Percentiles rank a stretch among this genome's conserved stretches.
phyloP scores from a whole-genome alignment of 2,113 vertebrate species.

The Aleadryas rufinucha region DNA sequence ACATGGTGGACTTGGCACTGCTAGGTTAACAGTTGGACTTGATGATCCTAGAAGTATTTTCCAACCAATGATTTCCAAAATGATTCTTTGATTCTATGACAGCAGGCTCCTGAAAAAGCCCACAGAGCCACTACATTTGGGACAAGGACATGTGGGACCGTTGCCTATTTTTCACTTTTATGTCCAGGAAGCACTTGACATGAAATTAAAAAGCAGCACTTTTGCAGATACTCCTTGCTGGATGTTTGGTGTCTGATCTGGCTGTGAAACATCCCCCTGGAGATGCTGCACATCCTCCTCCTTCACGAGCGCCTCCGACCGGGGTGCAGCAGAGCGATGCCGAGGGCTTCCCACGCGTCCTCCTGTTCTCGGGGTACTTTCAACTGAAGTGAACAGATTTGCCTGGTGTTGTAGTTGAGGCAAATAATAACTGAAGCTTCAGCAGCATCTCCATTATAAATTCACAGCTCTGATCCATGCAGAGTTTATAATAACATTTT shows the following conservation, averaged over 20 bases:
- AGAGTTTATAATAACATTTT: conserved; percentile 53
- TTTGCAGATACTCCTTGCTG: neutral
- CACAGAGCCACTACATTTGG: accelerated
- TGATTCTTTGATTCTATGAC: neutral
- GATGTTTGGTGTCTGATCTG: neutral
- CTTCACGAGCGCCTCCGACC: accelerated
- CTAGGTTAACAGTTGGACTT: neutral
- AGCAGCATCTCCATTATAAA: conserved; percentile 34
- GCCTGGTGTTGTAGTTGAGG: neutral
- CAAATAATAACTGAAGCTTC: conserved; percentile 26
- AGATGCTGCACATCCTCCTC: neutral
- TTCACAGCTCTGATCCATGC: conserved; percentile 58
- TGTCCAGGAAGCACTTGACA: neutral
- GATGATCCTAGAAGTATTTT: neutral
- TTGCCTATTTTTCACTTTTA: neutral
- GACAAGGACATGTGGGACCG: neutral
- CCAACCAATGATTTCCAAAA: too few relatives aligned
- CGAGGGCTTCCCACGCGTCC: neutral
- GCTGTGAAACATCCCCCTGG: neutral
- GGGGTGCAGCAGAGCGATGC: neutral
- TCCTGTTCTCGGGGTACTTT: neutral
- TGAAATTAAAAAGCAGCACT: neutral
- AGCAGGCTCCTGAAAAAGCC: neutral
- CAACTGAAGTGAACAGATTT: neutral
- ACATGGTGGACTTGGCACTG: neutral